These are phyloP conservation scores for Ciconia maguari DNA, from an alignment of 2,113 vertebrate species.

Conservation along the genomic window DNA sequence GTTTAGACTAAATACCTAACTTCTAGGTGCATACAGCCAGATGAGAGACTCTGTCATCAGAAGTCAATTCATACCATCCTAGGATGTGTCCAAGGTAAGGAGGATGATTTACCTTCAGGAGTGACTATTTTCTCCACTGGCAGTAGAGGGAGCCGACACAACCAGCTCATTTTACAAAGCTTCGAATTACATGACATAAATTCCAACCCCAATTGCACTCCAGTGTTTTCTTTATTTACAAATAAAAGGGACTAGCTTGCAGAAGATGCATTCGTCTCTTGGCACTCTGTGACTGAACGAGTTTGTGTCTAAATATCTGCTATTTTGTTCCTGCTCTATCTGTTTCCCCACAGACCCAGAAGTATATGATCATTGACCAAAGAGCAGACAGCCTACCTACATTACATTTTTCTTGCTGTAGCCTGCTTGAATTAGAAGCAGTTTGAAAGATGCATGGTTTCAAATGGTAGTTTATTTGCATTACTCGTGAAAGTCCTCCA, in stretches of 20 bases:
- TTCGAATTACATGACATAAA: background rate
- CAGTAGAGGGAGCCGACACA: background rate
- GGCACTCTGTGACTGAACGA: background rate
- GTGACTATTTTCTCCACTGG: background rate
- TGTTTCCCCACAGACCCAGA: background rate
- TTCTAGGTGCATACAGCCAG: background rate
- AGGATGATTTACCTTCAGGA: background rate
- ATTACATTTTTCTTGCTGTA: conserved; percentile 28
- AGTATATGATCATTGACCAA: conserved; percentile 6
- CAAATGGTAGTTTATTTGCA: background rate
- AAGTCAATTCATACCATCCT: background rate
- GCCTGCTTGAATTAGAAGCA: background rate
- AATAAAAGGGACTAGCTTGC: background rate
- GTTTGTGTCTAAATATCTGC: conserved; percentile 1
- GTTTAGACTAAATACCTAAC: background rate
- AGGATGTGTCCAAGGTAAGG: background rate
- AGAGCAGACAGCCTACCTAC: background rate
- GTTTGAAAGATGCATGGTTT: conserved; percentile 26
- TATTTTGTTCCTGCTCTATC: background rate
- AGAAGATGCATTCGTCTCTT: background rate
- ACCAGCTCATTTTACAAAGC: background rate
- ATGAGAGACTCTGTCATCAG: background rate
- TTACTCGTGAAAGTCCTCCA: conserved; percentile 11
- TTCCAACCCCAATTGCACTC: background rate
- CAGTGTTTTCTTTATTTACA: conserved; percentile 10